Evolutionary conservation across 2,797 vertebrate species (phyloP), one percentile per base, ranked within the genome.

Genomic region (Megalops cyprinoides): DNA sequence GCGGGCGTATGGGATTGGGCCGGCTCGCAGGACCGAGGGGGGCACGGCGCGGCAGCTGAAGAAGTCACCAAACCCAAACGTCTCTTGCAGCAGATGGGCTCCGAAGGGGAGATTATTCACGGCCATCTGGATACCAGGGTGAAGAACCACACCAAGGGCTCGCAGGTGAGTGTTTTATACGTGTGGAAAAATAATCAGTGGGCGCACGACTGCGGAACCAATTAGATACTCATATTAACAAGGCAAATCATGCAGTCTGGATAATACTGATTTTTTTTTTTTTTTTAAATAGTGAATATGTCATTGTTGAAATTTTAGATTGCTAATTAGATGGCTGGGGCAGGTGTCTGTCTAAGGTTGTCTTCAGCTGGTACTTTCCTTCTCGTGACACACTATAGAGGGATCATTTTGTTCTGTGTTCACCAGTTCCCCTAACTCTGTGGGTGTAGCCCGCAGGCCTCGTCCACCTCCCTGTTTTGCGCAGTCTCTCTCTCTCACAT

Each of bases 51-150:
- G 73, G 80, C 91, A 4, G 81, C 84, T 1, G 89, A 92, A n/a
- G 91, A 97, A 81, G 86, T 96, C 91, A 95, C 93, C 67, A 92
- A 94, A 83, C 97, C 97, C 51, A 96, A 94, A 89, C 91, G 96
- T 73, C 88, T 98, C 87, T 90, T 97, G 84, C 94, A 93, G 65
- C 93, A 93, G 86, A 95, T 92, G 82, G 48, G 90, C 86, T 93
- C 94, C 0, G 96, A 95, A 69, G 93, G 94, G 85, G 97, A 98
- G 85, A 91, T 95, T 84, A 92, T 88, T 80, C 96, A 91, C 84
- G 92, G 89, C 79, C 91, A 89, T 67, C 74, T 98, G 93, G 96
- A 96, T 90, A 98, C 97, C 87, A 94, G 95, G 85, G 95, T 96
- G 88, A 95, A 94, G 89, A 95, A 94, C 89, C 91, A 92, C 80